These are phyloP conservation scores for Mormoops blainvillei DNA, from an alignment of 2,113 vertebrate genomes.

Conservation along the genomic window DNA sequence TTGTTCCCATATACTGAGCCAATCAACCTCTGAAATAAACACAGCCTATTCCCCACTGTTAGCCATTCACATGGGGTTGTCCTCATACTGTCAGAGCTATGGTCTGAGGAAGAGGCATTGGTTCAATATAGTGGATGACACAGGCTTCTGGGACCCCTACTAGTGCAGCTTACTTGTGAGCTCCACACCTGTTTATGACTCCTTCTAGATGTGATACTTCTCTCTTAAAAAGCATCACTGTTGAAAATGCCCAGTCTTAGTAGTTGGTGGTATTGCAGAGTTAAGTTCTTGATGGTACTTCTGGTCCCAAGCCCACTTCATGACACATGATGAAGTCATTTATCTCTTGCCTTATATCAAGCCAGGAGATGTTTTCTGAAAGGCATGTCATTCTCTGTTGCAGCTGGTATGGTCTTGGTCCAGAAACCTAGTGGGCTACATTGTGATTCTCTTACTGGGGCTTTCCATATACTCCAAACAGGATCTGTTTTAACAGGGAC, in stretches of 20 bases:
- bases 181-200: background rate
- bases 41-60: background rate
- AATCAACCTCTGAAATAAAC: background rate
- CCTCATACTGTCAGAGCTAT: background rate
- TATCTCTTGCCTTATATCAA: background rate
- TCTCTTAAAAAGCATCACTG: background rate
- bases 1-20: background rate
- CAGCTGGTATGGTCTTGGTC: background rate
- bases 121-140: background rate
- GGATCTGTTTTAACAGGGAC: background rate
- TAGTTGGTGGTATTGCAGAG: background rate
- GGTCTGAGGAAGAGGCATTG: background rate
- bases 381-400: background rate
- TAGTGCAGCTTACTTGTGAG: background rate
- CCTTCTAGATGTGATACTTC: background rate
- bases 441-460: background rate
- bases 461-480: background rate
- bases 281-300: background rate
- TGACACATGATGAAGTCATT: background rate
- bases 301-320: background rate
- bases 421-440: background rate
- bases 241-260: background rate
- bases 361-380: background rate
- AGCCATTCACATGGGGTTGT: background rate
- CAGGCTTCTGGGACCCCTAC: background rate